Percentiles rank a stretch among this genome's conserved stretches.
Evolutionary conservation across 2,113 vertebrate species (phyloP).

Genomic region (Aspidoscelis tigris): DNA sequence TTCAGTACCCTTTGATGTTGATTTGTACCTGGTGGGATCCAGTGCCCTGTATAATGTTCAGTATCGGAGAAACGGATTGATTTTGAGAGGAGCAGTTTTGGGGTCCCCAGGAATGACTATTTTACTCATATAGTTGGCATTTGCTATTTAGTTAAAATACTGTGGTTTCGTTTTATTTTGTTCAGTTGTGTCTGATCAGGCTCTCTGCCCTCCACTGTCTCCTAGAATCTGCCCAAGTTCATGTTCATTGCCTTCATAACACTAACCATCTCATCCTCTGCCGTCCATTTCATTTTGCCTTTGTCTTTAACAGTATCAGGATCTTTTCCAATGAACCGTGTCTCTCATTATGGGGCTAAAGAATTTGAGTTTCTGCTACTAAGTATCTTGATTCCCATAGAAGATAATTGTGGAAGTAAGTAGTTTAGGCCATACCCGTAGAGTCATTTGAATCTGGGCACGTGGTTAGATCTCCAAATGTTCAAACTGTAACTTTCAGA

Average conservation of each 20-base stretch:
- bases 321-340: too few relatives aligned
- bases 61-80: not conserved
- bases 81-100: not conserved
- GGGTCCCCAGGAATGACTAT: not conserved
- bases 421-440: not conserved
- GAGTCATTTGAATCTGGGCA: not conserved
- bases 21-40: not conserved
- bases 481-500: not conserved
- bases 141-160: not conserved
- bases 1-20: not conserved
- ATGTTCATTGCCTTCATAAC: too few relatives aligned
- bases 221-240: too few relatives aligned
- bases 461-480: not conserved
- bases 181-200: too few relatives aligned
- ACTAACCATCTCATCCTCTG: too few relatives aligned
- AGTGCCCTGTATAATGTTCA: not conserved
- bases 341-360: too few relatives aligned
- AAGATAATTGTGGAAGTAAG: not conserved
- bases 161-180: not conserved
- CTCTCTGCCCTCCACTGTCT: too few relatives aligned
- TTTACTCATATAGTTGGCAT: not conserved
- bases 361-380: too few relatives aligned
- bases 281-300: too few relatives aligned
- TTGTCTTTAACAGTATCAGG: too few relatives aligned
- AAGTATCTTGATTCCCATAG: too few relatives aligned